Conservation (phyloP, 1,140 invertebrate species). For the Metaphire vulgaris region DNA sequence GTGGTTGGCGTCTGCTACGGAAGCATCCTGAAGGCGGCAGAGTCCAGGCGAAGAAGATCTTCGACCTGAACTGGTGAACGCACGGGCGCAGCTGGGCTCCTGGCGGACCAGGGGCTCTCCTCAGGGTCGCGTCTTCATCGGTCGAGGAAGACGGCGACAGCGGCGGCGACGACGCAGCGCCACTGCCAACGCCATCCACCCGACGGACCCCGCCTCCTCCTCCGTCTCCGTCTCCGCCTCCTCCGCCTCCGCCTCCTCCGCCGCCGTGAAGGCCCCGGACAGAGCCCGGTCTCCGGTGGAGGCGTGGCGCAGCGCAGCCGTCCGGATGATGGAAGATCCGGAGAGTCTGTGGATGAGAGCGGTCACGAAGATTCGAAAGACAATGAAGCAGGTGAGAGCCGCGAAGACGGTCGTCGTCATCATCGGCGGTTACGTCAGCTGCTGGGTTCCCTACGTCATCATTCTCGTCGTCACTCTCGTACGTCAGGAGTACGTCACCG, state of each 20-base stretch:
- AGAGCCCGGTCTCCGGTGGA: no score
- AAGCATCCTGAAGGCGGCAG: neutral
- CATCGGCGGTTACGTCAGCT: neutral
- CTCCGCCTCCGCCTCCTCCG: neutral
- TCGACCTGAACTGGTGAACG: neutral
- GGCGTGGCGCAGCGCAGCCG: neutral
- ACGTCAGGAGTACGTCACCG: neutral
- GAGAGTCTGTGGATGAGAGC: neutral
- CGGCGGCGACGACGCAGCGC: no score
- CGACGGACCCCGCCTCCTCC: neutral
- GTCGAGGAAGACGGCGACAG: no score
- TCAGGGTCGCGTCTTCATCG: no score
- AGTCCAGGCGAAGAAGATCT: neutral
- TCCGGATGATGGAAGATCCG: neutral
- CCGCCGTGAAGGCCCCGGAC: neutral
- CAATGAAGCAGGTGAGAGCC: neutral
- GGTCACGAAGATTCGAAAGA: neutral
- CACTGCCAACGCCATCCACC: neutral
- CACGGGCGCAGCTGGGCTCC: neutral
- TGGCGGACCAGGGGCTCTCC: neutral
- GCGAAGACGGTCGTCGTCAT: neutral
- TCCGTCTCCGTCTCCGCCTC: neutral
- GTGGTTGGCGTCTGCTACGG: neutral
- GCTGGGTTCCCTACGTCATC: neutral
- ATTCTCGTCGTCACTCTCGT: neutral